Evolutionary conservation across 1,140 invertebrate genomes (phyloP).

Genomic region (Drosophila lini): DNA sequence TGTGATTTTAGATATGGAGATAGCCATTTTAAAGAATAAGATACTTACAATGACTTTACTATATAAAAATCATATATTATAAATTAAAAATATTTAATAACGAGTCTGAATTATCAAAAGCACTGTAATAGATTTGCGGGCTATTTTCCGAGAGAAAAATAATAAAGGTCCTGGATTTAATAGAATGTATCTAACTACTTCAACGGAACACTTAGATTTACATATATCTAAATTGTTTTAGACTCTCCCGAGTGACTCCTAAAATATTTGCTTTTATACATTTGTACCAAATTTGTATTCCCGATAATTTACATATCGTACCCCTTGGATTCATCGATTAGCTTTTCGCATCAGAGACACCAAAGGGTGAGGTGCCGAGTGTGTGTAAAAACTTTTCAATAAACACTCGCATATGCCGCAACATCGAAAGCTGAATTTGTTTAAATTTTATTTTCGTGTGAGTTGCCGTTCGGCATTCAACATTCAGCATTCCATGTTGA

Average conservation of each 20-base stretch:
- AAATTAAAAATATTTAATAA: neutral
- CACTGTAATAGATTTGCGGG: no score
- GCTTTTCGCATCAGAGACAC: constrained; percentile 1
- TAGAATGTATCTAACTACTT: no score
- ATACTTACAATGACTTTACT: neutral
- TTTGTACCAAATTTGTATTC: neutral
- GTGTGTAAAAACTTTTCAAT: constrained; percentile 41
- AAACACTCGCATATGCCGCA: constrained; percentile 43
- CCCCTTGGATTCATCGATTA: constrained; percentile 16
- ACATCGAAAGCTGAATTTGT: constrained; percentile 61
- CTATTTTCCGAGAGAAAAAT: neutral
- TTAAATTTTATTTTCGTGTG: constrained; percentile 71
- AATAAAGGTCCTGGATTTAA: no score
- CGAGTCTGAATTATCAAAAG: no score
- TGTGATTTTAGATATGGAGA: neutral
- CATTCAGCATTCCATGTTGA: constrained; percentile 34
- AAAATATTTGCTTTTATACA: neutral
- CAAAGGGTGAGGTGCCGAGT: neutral
- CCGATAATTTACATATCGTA: constrained; percentile 9
- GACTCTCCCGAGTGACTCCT: neutral
- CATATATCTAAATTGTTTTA: neutral
- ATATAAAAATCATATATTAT: neutral
- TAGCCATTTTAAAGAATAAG: neutral
- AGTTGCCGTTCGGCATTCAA: constrained; percentile 13
- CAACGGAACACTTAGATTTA: no score